These are phyloP conservation scores for Selenia dentaria DNA, from an alignment of 2,888 invertebrate genomes.

Conservation along the genomic window DNA sequence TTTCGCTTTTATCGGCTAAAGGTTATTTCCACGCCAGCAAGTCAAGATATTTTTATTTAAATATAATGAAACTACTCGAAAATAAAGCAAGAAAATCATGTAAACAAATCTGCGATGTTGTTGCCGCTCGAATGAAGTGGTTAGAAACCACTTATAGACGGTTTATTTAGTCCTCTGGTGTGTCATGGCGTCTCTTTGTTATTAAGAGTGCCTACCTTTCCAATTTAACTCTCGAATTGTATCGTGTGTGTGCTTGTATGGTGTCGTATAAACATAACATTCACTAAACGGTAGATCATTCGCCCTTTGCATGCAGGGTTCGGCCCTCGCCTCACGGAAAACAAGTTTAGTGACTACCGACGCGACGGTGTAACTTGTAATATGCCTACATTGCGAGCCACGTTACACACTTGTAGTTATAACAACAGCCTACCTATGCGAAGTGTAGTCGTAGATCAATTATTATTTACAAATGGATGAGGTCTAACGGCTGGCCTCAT, in stretches of 20 bases:
- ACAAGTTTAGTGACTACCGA: constrained; percentile 53
- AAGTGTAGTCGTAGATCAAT: neutral
- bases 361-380: constrained; percentile 17
- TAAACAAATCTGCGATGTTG: constrained; percentile 1
- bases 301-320: constrained; percentile 46
- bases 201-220: too few relatives aligned
- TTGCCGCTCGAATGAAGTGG: neutral
- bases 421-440: constrained; percentile 4
- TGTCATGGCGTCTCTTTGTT: too few relatives aligned
- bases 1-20: constrained; percentile 59
- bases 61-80: constrained; percentile 12
- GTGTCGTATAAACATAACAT: too few relatives aligned
- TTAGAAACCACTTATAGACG: neutral
- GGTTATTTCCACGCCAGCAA: constrained; percentile 43
- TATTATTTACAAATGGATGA: neutral
- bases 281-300: neutral
- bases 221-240: too few relatives aligned
- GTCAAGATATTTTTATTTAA: constrained; percentile 7
- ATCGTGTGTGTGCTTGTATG: too few relatives aligned
- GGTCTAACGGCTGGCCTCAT: constrained; percentile 16
- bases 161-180: neutral
- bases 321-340: constrained; percentile 54
- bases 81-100: neutral
- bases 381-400: neutral
- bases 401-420: constrained; percentile 5